phyloP scores from a whole-genome alignment of 2,888 invertebrate genomes.

The Thymelicus lineola region DNA sequence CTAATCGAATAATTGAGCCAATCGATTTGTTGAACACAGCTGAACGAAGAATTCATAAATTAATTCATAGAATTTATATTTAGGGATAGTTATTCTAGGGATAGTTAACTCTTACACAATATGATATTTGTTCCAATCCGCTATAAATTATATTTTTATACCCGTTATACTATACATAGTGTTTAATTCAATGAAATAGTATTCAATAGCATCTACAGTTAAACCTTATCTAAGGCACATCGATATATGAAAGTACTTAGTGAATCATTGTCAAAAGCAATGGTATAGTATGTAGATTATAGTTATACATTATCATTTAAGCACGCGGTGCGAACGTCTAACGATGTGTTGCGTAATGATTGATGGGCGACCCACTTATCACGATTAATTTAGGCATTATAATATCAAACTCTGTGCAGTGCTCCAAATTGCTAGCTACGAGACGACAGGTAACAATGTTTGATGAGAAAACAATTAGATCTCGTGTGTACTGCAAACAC shows the following conservation, averaged over 20 bases:
- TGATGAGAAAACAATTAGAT: constrained; percentile 28
- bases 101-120: too few relatives aligned
- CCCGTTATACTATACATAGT: too few relatives aligned
- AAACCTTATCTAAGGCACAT: not conserved
- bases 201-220: too few relatives aligned
- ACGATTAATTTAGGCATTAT: constrained; percentile 44
- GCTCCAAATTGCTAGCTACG: constrained; percentile 39
- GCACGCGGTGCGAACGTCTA: constrained; percentile 44
- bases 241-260: not conserved
- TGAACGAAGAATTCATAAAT: too few relatives aligned
- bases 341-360: constrained; percentile 60
- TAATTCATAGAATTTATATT: too few relatives aligned
- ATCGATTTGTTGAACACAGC: too few relatives aligned
- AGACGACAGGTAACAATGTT: constrained; percentile 41
- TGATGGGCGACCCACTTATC: constrained; percentile 60
- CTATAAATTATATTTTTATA: too few relatives aligned
- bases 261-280: not conserved
- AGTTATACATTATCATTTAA: constrained; percentile 56
- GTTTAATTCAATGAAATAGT: too few relatives aligned
- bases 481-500: not conserved
- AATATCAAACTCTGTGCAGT: constrained; percentile 40
- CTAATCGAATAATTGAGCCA: too few relatives aligned
- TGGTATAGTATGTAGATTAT: constrained; percentile 44
- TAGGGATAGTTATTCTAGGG: too few relatives aligned
- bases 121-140: too few relatives aligned